Conservation (phyloP, 2,113 vertebrate genomes). For the Atrichornis clamosus region DNA sequence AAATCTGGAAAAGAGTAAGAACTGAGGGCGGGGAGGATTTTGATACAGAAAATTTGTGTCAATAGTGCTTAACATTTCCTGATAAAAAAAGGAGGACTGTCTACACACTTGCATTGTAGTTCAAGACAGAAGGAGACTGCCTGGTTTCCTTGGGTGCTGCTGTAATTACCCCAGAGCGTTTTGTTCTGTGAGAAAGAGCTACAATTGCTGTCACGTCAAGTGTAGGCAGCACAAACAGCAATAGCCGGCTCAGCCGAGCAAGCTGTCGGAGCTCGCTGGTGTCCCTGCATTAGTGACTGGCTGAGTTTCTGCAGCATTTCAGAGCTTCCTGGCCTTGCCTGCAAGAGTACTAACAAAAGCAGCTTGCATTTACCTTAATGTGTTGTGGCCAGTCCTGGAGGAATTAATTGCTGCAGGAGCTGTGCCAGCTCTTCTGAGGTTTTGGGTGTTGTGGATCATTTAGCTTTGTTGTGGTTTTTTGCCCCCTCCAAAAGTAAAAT, state of each 20-base stretch:
- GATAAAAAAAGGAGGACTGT: background rate
- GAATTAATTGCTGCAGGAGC: background rate
- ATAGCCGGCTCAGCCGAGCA: background rate
- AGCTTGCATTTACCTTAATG: background rate
- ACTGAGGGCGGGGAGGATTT: background rate
- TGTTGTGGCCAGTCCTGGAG: background rate
- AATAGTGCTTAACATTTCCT: background rate
- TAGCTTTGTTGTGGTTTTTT: background rate
- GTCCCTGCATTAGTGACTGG: background rate
- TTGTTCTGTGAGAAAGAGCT: background rate
- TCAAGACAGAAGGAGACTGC: background rate
- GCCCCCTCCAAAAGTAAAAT: background rate
- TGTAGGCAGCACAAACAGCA: background rate
- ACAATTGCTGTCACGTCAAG: background rate
- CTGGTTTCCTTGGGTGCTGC: background rate
- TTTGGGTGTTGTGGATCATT: background rate
- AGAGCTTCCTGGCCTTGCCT: background rate
- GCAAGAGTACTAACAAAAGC: background rate
- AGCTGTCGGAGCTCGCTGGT: fast-evolving
- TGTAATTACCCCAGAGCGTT: background rate
- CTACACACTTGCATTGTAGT: background rate
- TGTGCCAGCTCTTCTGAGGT: background rate
- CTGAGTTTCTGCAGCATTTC: background rate
- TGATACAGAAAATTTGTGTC: background rate
- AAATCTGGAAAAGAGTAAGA: background rate